phyloP scores from a whole-genome alignment of 2,113 vertebrate genomes.

The Rafetus swinhoei region DNA sequence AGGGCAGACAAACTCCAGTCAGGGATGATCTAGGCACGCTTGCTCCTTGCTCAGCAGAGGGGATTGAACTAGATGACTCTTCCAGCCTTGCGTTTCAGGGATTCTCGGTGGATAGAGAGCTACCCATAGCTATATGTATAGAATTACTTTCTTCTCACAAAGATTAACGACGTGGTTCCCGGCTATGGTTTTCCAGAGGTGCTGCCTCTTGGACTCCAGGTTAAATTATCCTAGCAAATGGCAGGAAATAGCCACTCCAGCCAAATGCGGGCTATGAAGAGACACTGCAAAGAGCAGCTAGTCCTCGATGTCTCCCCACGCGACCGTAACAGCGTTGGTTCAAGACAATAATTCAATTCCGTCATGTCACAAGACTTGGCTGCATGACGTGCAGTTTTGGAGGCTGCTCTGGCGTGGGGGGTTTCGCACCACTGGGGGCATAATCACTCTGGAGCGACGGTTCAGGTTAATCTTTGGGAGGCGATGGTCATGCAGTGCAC shows the following conservation, averaged over 20 bases:
- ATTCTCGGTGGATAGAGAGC: neutral
- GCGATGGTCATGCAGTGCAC: neutral
- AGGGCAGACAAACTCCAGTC: neutral
- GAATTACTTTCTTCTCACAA: neutral
- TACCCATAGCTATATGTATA: neutral
- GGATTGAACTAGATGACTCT: neutral
- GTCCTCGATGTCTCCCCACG: neutral
- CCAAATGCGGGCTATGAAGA: accelerated
- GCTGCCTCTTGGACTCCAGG: neutral
- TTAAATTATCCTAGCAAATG: neutral
- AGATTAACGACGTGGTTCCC: accelerated
- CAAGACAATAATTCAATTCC: neutral
- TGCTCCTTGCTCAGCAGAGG: neutral
- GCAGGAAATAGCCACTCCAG: neutral
- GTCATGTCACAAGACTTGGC: neutral
- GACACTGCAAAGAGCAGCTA: neutral
- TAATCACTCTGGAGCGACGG: neutral
- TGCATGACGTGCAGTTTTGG: neutral
- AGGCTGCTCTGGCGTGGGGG: neutral
- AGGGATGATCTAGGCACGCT: neutral
- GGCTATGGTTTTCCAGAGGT: neutral
- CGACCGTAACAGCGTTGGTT: accelerated
- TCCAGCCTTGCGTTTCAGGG: neutral
- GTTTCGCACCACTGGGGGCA: neutral
- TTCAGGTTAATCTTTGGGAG: neutral